phyloP scores from a whole-genome alignment of 2,888 invertebrate species.

The Drosophila emarginata region DNA sequence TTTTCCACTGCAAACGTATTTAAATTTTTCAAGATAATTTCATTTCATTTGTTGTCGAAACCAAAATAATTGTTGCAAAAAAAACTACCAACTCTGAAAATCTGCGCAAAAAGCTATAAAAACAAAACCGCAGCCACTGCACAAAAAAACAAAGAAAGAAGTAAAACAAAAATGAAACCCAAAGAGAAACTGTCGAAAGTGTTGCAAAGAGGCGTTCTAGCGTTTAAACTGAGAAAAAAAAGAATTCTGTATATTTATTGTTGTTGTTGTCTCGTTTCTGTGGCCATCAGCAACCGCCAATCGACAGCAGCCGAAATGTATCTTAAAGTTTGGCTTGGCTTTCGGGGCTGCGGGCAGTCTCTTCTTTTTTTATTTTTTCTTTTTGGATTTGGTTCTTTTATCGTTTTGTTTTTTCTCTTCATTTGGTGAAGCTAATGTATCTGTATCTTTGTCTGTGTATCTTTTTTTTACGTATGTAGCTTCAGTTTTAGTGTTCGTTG shows the following conservation, averaged over 20 bases:
- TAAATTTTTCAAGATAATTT: conserved; percentile 75
- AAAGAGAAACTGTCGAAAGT: conserved; percentile 58
- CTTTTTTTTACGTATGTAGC: conserved; percentile 54
- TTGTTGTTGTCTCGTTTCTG: conserved; percentile 29
- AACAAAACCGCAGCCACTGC: conserved; percentile 69
- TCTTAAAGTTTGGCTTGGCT: conserved; percentile 60
- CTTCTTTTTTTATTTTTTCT: conserved; percentile 30
- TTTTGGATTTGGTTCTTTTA: conserved; percentile 29
- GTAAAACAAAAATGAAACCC: conserved; percentile 18
- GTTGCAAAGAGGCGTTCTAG: conserved; percentile 81
- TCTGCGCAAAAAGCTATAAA: conserved; percentile 53
- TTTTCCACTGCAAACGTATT: conserved; percentile 51
- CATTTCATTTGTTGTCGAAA: conserved; percentile 47
- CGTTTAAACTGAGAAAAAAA: conserved; percentile 65
- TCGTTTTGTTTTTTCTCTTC: conserved; percentile 21
- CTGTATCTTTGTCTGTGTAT: conserved; percentile 46
- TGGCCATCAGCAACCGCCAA: conserved; percentile 52
- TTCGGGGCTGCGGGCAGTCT: conserved; percentile 42
- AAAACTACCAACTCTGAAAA: conserved; percentile 49
- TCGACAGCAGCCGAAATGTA: conserved; percentile 68
- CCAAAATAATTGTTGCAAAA: conserved; percentile 71
- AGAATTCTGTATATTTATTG: neutral
- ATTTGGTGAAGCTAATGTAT: conserved; percentile 50
- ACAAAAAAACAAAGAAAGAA: conserved; percentile 25
- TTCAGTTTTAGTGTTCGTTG: conserved; percentile 21